These are phyloP conservation scores for Acanthiza pusilla DNA, from an alignment of 2,797 vertebrate genomes.

Conservation along the genomic window DNA sequence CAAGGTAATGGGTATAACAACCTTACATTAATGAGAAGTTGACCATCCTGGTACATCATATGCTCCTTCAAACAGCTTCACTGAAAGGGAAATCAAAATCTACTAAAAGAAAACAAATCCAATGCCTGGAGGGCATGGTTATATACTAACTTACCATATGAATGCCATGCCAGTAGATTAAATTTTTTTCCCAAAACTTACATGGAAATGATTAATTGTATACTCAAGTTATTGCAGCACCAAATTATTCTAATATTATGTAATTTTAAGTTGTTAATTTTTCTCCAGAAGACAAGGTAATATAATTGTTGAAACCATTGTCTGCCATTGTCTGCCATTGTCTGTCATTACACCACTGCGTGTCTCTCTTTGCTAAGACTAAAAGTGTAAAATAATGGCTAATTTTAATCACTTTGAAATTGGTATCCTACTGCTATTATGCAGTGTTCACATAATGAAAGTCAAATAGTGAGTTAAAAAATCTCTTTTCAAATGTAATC, in stretches of 20 bases:
- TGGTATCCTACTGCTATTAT: not conserved
- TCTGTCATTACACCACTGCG: not conserved
- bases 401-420: not conserved
- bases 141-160: not conserved
- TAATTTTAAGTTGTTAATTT: not conserved
- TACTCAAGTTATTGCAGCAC: not conserved
- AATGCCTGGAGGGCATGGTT: not conserved
- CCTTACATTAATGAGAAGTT: not conserved
- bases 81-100: not conserved
- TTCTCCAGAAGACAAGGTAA: not conserved
- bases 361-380: not conserved
- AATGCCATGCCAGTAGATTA: not conserved
- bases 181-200: not conserved
- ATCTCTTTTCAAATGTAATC: not conserved
- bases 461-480: not conserved
- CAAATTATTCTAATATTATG: not conserved
- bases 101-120: not conserved
- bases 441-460: not conserved
- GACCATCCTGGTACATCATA: rapidly evolving
- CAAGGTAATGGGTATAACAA: not conserved
- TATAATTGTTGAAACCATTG: not conserved
- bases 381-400: constrained; percentile 8
- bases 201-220: not conserved
- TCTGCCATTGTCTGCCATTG: not conserved
- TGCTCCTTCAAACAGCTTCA: not conserved